Evolutionary conservation across 2,888 invertebrate genomes (phyloP).

Genomic region (Campopleginae sp.): DNA sequence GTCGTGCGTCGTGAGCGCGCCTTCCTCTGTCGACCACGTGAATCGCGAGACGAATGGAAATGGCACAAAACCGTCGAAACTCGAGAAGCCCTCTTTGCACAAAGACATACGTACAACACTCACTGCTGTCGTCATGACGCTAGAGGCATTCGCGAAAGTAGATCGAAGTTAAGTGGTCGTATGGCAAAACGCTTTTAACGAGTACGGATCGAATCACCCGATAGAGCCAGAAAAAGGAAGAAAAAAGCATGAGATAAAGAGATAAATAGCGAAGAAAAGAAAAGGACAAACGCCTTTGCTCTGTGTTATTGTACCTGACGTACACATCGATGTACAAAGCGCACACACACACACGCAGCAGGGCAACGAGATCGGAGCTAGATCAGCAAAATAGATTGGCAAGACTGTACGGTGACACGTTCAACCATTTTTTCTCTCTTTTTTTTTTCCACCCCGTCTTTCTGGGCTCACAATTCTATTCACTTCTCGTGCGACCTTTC

Average conservation of each 20-base stretch:
- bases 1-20: slow-evolving; percentile 16
- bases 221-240: slow-evolving; percentile 71
- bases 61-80: slow-evolving; percentile 52
- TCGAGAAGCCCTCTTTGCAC: slow-evolving; percentile 23
- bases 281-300: slow-evolving; percentile 59
- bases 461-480: slow-evolving; percentile 24
- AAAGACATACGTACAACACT: slow-evolving; percentile 11
- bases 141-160: slow-evolving; percentile 72
- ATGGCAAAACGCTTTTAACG: slow-evolving; percentile 74
- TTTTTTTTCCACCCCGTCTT: background rate
- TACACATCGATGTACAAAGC: background rate
- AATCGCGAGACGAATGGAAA: slow-evolving; percentile 47
- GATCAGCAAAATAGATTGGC: slow-evolving; percentile 61
- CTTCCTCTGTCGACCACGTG: slow-evolving; percentile 43
- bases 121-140: slow-evolving; percentile 37
- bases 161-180: slow-evolving; percentile 73
- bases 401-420: slow-evolving; percentile 57
- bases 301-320: background rate
- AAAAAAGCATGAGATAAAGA: slow-evolving; percentile 70
- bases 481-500: slow-evolving; percentile 36
- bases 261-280: slow-evolving; percentile 69
- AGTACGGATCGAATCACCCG: slow-evolving; percentile 75
- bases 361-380: slow-evolving; percentile 52
- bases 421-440: slow-evolving; percentile 19
- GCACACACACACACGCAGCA: background rate